Base-by-base conservation (phyloP, 2,113 vertebrate species). In the Caranx ignobilis region DNA sequence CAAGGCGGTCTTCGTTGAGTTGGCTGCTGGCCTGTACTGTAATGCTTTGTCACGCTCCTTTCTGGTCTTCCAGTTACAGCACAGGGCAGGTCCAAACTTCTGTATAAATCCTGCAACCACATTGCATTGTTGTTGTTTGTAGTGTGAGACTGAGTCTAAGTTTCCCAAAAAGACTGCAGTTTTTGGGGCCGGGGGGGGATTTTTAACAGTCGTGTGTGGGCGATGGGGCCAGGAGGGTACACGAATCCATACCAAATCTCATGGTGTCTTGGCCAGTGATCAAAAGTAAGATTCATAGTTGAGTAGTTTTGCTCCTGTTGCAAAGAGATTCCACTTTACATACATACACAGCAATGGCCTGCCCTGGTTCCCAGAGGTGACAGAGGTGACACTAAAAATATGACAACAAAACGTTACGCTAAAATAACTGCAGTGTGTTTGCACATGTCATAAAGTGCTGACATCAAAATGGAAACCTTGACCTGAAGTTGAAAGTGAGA, bases 1-100 rank as follows among this genome's bases (percentile, higher is more conserved):
- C 13, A 57, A 18, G 75, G 48, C 39, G 8, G 26, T 62, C 21
- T 69, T 45, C 54, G 67, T 48, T 5, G 11, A 80, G 41, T 60
- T 84, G 85, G 79, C 61, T 47, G 45, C 35, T 21, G 55, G 62
- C 71, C 71, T 34, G 37, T 34, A 13, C 65, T 60, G 56, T 11
- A 1, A 11, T 37, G 68, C 55, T 64, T 39, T 47, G 48, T 83
- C 61, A 66, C 63, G 64, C 64, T 56, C n/a, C 11, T 72, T 41
- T 65, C 21, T 78, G 54, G 32, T 65, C 39, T 35, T 50, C 37
- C 21, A 32, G 71, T 69, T 55, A 73, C 71, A 73, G 72, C 50
- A 26, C 19, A 0, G 3, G 39, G 6, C 32, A 67, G 16, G 12
- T 47, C 19, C 55, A 11, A 16, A 32, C 9, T 47, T 59, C 4